Evolutionary conservation across 2,797 vertebrate species (phyloP), one percentile per base, ranked within the genome.

Genomic region (Simalia tracyae): DNA sequence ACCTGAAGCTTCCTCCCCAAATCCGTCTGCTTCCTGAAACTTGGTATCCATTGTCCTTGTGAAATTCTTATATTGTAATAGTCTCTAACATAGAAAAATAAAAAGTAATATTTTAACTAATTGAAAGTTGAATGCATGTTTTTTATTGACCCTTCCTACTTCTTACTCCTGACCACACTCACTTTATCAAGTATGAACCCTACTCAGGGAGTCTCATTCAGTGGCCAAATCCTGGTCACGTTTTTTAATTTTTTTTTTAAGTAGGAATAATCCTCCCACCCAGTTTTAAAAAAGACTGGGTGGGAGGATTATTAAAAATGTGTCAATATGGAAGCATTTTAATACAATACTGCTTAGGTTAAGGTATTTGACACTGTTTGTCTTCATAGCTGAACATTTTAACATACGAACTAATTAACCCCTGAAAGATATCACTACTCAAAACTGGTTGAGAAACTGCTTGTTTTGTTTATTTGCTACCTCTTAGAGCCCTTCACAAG

Each of bases 1-100:
- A 99, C 99, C 98, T 98, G 98, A 94, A 93, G 92, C 92, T 88
- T 99, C 98, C 26, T 99, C 99, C 76, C 96, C 97, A 93, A 97
- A 98, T 94, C 97, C 98, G 92, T 98, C 98, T 28, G 95, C 92
- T 31, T 98, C 98, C 94, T 97, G 98, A 92, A 97, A 94, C 92
- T 98, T 98, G 72, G 96, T 94, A 94, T 99, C 98, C 98, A 98
- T 99, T 91, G 90, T 94, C 92, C 94, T 97, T 50, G 96, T 94
- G 12, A 96, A 97, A 93, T 93, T 97, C 96, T 96, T 94, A 88
- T 72, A 46, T 19, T 46, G 4, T 46, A 89, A 90, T 84, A 93
- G 89, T 97, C 96, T 90, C 98, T 98, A 93, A 92, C 94, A 96
- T 31, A 64, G 42, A 93, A 90, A 95, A 0, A 90, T 89, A 91